Evolutionary conservation across 1,140 invertebrate species (phyloP).

Genomic region (Dreissena polymorpha): DNA sequence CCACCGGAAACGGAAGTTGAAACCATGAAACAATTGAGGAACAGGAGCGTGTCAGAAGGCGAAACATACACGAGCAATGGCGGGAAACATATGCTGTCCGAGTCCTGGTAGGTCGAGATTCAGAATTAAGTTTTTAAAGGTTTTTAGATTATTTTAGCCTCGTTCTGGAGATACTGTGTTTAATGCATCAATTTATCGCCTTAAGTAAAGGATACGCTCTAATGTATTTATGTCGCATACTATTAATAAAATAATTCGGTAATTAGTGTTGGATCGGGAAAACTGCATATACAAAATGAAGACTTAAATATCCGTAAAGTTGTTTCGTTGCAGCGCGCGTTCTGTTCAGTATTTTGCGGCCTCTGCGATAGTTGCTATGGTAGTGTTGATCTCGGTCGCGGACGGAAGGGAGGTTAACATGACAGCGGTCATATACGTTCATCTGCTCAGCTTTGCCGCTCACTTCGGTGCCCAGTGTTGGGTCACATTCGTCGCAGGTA

Average conservation of each 20-base stretch:
- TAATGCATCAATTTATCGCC: not conserved
- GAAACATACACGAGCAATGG: no score
- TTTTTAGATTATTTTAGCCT: no score
- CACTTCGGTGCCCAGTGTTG: slow-evolving; percentile 52
- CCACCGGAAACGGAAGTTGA: no score
- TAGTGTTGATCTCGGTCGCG: not conserved
- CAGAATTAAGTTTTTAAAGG: no score
- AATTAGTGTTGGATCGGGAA: not conserved
- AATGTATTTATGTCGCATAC: not conserved
- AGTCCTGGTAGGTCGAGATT: no score
- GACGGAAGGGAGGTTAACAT: not conserved
- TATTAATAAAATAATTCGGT: not conserved
- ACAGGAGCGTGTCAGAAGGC: no score
- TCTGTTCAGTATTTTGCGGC: slow-evolving; percentile 5
- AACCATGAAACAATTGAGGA: no score
- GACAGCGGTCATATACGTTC: slow-evolving; percentile 15
- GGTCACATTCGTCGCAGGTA: slow-evolving; percentile 56
- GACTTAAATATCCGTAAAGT: not conserved
- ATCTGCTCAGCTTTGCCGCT: slow-evolving; percentile 26
- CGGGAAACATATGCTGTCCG: no score
- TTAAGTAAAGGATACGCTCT: not conserved
- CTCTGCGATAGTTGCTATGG: not conserved
- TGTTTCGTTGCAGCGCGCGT: slow-evolving; percentile 19
- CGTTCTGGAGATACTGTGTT: no score
- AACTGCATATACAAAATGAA: not conserved